Conservation (phyloP, 2,113 vertebrate genomes). For the Chascanopsetta lugubris region DNA sequence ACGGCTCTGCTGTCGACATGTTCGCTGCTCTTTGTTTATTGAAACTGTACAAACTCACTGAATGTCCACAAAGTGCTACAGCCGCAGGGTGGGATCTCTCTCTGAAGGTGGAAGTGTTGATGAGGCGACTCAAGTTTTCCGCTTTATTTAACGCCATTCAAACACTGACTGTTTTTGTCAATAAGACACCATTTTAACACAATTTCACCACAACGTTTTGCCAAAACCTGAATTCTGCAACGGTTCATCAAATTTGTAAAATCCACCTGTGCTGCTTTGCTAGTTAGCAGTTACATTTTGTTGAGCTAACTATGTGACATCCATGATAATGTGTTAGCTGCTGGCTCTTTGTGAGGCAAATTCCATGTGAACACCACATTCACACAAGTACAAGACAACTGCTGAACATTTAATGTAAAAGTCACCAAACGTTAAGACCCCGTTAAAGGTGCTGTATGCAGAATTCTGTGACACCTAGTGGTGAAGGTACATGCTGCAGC, state of each 20-base stretch:
- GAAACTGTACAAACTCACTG: conserved; percentile 19
- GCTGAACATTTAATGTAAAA: too few relatives aligned
- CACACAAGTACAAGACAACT: too few relatives aligned
- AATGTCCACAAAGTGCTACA: conserved; percentile 24
- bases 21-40: too few relatives aligned
- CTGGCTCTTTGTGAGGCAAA: neutral
- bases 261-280: too few relatives aligned
- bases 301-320: neutral
- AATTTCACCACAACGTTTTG: neutral
- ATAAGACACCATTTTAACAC: accelerated
- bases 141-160: neutral
- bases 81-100: conserved; percentile 30
- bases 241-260: too few relatives aligned
- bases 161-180: neutral
- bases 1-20: neutral
- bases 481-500: too few relatives aligned
- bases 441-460: too few relatives aligned
- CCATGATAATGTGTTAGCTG: neutral
- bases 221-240: too few relatives aligned
- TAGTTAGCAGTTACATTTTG: neutral
- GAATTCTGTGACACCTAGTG: too few relatives aligned
- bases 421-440: too few relatives aligned
- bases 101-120: conserved; percentile 15
- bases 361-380: too few relatives aligned
- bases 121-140: neutral